phyloP scores from a whole-genome alignment of 2,888 invertebrate genomes.

The Gortyna flavago region DNA sequence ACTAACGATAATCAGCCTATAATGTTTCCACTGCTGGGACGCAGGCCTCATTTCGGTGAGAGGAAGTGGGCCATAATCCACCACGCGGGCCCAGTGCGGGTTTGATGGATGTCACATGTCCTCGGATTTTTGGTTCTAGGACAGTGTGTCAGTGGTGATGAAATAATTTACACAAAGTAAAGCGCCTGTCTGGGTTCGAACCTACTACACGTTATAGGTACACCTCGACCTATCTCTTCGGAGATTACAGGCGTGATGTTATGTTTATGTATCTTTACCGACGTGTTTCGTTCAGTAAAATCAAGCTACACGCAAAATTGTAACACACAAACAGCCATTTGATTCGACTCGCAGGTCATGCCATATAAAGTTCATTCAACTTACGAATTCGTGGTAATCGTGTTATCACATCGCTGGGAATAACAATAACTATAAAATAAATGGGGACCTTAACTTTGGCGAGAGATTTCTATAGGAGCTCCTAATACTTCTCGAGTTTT shows the following conservation, averaged over 20 bases:
- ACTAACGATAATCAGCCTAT: too few species aligned
- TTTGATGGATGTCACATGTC: too few species aligned
- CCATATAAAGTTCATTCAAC: conserved; percentile 45
- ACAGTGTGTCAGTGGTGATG: too few species aligned
- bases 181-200: neutral
- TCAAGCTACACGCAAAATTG: conserved; percentile 17
- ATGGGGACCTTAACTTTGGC: conserved; percentile 20
- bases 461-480: conserved; percentile 12
- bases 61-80: too few species aligned
- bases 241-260: neutral
- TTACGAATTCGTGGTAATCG: conserved; percentile 48
- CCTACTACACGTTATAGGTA: neutral
- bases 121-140: too few species aligned
- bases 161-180: too few species aligned
- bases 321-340: conserved; percentile 24
- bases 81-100: too few species aligned
- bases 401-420: conserved; percentile 50
- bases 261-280: neutral
- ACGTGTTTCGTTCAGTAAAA: neutral
- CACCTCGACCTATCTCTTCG: neutral
- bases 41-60: too few species aligned
- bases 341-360: conserved; percentile 42
- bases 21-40: too few species aligned
- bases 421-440: conserved; percentile 51
- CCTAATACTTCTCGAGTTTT: conserved; percentile 21